Percentiles rank a stretch among this genome's conserved stretches.
These are phyloP conservation scores for Megalonaias nervosa DNA, from an alignment of 1,140 invertebrate genomes.

Conservation along the genomic window DNA sequence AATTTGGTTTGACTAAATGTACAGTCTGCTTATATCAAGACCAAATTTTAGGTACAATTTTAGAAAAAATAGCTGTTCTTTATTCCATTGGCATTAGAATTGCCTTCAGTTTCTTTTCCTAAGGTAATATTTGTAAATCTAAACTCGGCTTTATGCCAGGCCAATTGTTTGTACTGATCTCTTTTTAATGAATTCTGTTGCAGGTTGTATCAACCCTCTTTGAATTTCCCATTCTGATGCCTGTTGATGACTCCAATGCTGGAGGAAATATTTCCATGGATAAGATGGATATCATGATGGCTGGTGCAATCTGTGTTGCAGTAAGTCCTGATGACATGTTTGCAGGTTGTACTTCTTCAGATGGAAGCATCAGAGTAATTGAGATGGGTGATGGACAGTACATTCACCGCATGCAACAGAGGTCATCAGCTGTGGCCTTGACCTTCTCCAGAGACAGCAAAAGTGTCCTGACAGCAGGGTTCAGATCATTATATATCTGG, in stretches of 20 bases:
- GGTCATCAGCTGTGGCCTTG: conserved; percentile 40
- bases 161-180: too few species aligned
- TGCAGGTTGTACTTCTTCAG: conserved; percentile 42
- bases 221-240: conserved; percentile 50
- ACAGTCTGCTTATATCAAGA: too few species aligned
- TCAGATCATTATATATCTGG: conserved; percentile 56
- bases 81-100: too few species aligned
- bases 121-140: too few species aligned
- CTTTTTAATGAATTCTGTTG: background rate
- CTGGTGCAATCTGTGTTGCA: conserved; percentile 30
- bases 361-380: conserved; percentile 52
- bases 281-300: conserved; percentile 53
- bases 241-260: conserved; percentile 13
- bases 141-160: too few species aligned
- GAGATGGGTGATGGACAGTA: conserved; percentile 41
- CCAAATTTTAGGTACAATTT: too few species aligned
- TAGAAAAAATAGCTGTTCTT: too few species aligned
- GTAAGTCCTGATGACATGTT: conserved; percentile 48
- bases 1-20: too few species aligned
- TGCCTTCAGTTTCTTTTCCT: too few species aligned
- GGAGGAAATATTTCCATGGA: conserved; percentile 15
- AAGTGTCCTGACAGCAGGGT: conserved; percentile 46
- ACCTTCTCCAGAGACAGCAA: conserved; percentile 46
- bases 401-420: conserved; percentile 44
- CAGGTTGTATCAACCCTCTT: conserved; percentile 54